Evolutionary conservation across 2,797 vertebrate genomes (phyloP).

Genomic region (Sciurus vulgaris): DNA sequence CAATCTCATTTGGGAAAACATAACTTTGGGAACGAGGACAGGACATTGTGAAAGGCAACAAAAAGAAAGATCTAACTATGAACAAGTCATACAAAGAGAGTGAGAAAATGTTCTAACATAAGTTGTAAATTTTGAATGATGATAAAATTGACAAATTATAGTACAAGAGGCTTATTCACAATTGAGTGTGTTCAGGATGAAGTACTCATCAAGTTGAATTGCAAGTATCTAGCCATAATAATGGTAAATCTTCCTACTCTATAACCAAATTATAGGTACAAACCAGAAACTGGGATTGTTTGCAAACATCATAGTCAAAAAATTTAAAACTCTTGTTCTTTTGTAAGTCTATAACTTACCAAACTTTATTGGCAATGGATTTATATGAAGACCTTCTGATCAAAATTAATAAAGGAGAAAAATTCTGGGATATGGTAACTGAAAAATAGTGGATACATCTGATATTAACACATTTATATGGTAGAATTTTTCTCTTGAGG

Average conservation of each 20-base stretch:
- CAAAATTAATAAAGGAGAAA: conserved; percentile 27
- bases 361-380: neutral
- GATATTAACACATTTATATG: neutral
- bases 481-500: neutral
- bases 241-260: conserved; percentile 15
- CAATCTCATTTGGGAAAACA: neutral
- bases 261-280: conserved; percentile 58
- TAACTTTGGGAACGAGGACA: neutral
- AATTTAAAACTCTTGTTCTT: neutral
- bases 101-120: conserved; percentile 57
- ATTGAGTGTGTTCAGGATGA: conserved; percentile 58
- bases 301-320: neutral
- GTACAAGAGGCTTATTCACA: conserved; percentile 45
- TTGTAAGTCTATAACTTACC: neutral
- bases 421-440: neutral
- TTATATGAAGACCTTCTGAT: neutral
- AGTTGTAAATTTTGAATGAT: conserved; percentile 63
- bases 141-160: conserved; percentile 65
- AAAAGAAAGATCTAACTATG: neutral
- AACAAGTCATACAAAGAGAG: conserved; percentile 31
- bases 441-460: neutral
- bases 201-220: conserved; percentile 58
- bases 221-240: conserved; percentile 31
- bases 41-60: neutral
- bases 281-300: neutral